A percentile compares a stretch with the other conserved stretches of the same genome.
phyloP scores from a whole-genome alignment of 2,888 invertebrate species.

The Smittia sp. region DNA sequence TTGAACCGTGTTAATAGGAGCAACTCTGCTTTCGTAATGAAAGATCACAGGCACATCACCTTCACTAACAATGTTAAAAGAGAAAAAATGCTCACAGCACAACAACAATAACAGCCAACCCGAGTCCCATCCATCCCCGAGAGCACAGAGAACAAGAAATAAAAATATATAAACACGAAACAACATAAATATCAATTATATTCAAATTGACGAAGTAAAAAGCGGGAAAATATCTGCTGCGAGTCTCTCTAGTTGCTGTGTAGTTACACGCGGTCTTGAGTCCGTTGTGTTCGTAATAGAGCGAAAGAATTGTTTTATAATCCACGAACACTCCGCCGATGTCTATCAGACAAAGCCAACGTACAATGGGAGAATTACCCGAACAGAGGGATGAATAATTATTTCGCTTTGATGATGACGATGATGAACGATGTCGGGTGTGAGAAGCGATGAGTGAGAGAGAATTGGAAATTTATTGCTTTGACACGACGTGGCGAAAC shows the following conservation, averaged over 20 bases:
- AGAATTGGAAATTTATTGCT: slow-evolving; percentile 16
- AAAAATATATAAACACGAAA: slow-evolving; percentile 25
- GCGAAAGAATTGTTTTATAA: slow-evolving; percentile 9
- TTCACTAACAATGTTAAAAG: slow-evolving; percentile 42
- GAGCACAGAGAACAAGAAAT: background rate
- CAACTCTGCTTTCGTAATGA: slow-evolving; percentile 41
- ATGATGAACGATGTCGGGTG: background rate
- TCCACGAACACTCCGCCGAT: slow-evolving; percentile 1
- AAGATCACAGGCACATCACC: slow-evolving; percentile 41
- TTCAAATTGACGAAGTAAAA: slow-evolving; percentile 24
- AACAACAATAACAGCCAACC: slow-evolving; percentile 27
- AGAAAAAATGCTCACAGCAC: slow-evolving; percentile 29
- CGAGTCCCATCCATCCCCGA: slow-evolving; percentile 31
- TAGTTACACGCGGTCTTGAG: background rate
- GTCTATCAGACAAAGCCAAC: slow-evolving; percentile 11
- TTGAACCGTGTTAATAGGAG: slow-evolving; percentile 39
- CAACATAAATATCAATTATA: slow-evolving; percentile 38
- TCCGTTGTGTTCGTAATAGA: slow-evolving; percentile 10
- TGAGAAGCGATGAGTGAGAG: background rate
- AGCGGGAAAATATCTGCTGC: background rate
- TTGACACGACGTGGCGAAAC: slow-evolving; percentile 13
- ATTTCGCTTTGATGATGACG: slow-evolving; percentile 21
- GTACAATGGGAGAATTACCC: slow-evolving; percentile 6
- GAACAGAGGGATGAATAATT: slow-evolving; percentile 23
- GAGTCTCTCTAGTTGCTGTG: background rate